Conservation (phyloP, 2,888 invertebrate genomes). For the Netelia inedita region DNA sequence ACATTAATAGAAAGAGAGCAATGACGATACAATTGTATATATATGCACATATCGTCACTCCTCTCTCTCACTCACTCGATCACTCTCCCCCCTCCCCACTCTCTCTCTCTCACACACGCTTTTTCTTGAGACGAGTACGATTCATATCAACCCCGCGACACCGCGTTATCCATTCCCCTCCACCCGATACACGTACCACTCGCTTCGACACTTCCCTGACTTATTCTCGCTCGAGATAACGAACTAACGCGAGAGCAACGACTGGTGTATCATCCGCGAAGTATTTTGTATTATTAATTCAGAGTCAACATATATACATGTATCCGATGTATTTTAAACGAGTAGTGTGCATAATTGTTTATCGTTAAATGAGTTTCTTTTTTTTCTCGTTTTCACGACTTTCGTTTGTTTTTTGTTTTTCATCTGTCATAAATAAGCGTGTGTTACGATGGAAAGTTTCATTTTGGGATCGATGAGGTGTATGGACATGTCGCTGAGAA, state of each 20-base stretch:
- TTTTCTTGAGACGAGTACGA: background rate
- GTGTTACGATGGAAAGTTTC: background rate
- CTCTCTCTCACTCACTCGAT: background rate
- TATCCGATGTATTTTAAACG: background rate
- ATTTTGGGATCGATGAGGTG: background rate
- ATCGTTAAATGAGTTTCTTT: background rate
- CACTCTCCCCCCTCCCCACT: background rate
- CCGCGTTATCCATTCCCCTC: background rate
- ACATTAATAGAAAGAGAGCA: background rate
- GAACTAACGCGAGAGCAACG: conserved; percentile 7
- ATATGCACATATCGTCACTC: background rate
- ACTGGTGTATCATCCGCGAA: conserved; percentile 9
- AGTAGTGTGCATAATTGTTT: background rate
- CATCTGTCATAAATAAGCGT: background rate
- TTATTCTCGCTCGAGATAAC: conserved; percentile 25
- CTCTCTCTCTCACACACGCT: no score
- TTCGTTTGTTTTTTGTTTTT: background rate
- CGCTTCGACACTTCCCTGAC: conserved; percentile 49
- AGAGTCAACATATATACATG: background rate
- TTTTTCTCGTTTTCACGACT: background rate
- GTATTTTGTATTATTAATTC: background rate
- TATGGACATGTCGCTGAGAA: background rate
- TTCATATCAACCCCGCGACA: conserved; percentile 1
- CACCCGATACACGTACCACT: background rate
- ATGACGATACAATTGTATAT: background rate